Percentiles rank a stretch among this genome's conserved stretches.
Evolutionary conservation across 1,140 invertebrate genomes (phyloP).

Genomic region (Aphelenchoides besseyi): DNA sequence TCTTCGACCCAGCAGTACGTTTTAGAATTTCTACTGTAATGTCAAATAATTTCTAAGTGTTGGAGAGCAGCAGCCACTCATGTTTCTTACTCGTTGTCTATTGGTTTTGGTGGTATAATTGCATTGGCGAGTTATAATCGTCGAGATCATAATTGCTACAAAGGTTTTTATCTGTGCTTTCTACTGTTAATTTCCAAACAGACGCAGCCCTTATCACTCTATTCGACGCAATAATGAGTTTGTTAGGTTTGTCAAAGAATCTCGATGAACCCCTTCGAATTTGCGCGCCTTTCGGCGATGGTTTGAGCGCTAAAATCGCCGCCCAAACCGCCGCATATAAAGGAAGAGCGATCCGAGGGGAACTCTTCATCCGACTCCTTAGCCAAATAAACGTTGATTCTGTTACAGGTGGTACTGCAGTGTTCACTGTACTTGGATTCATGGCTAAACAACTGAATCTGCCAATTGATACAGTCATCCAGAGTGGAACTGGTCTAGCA

Average conservation of each 20-base stretch:
- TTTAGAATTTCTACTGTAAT: too few relatives aligned
- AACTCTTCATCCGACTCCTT: too few relatives aligned
- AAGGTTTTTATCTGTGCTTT: background rate
- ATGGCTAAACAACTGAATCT: constrained; percentile 65
- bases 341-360: too few relatives aligned
- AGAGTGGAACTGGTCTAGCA: constrained; percentile 48
- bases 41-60: too few relatives aligned
- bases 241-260: too few relatives aligned
- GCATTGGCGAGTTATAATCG: constrained; percentile 40
- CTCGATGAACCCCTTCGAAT: too few relatives aligned
- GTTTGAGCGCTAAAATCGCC: too few relatives aligned
- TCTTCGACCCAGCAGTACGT: background rate
- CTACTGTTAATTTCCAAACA: background rate
- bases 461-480: constrained; percentile 61
- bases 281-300: too few relatives aligned
- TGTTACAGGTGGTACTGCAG: constrained; percentile 67
- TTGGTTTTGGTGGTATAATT: constrained; percentile 40
- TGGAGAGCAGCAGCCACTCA: constrained; percentile 48
- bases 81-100: constrained; percentile 41
- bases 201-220: constrained; percentile 69
- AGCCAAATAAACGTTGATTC: too few relatives aligned
- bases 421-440: constrained; percentile 70
- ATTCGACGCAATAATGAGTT: constrained; percentile 70
- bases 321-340: too few relatives aligned
- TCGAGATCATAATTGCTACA: constrained; percentile 39